phyloP scores from a whole-genome alignment of 2,888 invertebrate species.

The Cataglyphis rosenhaueri region DNA sequence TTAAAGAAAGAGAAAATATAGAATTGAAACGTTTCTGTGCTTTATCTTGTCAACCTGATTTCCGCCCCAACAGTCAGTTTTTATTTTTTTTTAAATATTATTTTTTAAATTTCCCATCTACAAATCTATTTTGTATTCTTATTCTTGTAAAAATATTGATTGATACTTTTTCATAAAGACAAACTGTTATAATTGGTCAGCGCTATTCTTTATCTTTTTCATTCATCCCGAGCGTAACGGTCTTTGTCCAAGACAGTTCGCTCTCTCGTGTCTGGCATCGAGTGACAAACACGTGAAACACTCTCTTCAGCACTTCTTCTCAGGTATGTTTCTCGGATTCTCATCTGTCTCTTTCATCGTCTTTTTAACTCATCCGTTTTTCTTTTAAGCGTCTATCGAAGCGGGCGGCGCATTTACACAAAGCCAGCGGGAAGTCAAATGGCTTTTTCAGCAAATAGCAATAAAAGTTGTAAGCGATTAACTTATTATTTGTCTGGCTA shows the following conservation, averaged over 20 bases:
- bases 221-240: neutral
- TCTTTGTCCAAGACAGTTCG: slow-evolving; percentile 63
- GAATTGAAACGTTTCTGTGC: neutral
- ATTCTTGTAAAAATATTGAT: neutral
- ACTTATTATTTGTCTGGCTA: neutral
- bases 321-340: slow-evolving; percentile 26
- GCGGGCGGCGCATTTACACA: slow-evolving; percentile 24
- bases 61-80: neutral
- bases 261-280: slow-evolving; percentile 64
- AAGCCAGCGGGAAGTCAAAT: slow-evolving; percentile 29
- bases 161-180: neutral
- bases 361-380: slow-evolving; percentile 27
- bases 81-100: neutral
- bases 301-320: slow-evolving; percentile 30
- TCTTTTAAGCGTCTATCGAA: slow-evolving; percentile 10
- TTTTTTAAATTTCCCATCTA: neutral
- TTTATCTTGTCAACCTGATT: neutral
- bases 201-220: neutral
- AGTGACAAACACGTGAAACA: slow-evolving; percentile 59
- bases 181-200: neutral
- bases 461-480: slow-evolving; percentile 17
- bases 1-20: neutral
- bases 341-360: slow-evolving; percentile 29
- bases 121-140: neutral
- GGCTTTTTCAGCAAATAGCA: slow-evolving; percentile 27